Evolutionary conservation across 23 tunicate species (phyloP).

Genomic region (Trididemnum clinides): DNA sequence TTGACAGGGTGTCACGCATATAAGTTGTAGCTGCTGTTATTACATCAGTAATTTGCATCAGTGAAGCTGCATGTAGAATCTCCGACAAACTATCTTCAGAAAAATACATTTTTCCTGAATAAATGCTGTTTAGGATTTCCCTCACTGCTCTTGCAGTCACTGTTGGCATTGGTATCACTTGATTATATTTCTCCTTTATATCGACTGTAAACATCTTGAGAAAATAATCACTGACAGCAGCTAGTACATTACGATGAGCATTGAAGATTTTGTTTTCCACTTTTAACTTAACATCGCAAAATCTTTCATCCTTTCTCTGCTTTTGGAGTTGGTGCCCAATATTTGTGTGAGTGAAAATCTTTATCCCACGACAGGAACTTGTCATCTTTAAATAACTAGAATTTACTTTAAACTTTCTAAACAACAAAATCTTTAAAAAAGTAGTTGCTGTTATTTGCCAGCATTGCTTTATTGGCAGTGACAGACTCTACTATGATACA

Average conservation of each 20-base stretch:
- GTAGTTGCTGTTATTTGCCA: no score
- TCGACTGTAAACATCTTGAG: background rate
- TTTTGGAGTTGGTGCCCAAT: no score
- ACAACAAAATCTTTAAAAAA: no score
- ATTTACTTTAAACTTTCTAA: no score
- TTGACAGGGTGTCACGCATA: background rate
- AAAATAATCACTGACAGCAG: background rate
- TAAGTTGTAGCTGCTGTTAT: background rate
- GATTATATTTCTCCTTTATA: background rate
- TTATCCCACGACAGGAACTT: no score
- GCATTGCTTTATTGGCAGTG: no score
- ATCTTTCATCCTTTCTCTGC: no score
- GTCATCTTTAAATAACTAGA: no score
- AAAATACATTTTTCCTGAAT: background rate
- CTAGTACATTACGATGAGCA: background rate
- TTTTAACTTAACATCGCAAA: no score
- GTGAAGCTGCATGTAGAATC: background rate
- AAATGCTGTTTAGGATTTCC: background rate
- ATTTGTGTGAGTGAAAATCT: no score
- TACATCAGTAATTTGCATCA: background rate
- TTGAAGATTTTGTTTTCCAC: no score
- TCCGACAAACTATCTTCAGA: background rate
- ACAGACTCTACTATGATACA: no score
- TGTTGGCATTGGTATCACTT: background rate
- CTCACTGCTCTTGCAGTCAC: background rate